phyloP scores from a whole-genome alignment of 2,888 invertebrate species.

The Leptogaster cylindrica region DNA sequence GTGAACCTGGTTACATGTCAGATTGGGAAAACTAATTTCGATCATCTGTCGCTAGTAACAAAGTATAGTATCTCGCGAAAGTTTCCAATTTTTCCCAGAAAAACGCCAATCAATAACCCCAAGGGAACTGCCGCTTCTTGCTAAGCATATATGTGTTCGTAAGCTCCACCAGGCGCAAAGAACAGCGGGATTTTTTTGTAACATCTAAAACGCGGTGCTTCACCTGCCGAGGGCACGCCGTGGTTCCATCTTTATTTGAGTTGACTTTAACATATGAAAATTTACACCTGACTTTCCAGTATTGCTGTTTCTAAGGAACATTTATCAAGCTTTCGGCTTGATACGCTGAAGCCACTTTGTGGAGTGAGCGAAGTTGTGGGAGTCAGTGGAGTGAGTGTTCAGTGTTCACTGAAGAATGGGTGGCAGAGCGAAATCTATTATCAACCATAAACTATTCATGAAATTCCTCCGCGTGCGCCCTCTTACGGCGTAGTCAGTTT shows the following conservation, averaged over 20 bases:
- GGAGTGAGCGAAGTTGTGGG: neutral
- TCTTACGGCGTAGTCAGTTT: conserved; percentile 17
- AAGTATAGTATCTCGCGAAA: too few relatives aligned
- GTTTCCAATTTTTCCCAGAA: neutral
- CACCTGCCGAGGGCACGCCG: neutral
- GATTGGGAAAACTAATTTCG: too few relatives aligned
- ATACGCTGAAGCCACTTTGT: conserved; percentile 6
- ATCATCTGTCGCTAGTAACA: too few relatives aligned
- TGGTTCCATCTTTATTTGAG: neutral
- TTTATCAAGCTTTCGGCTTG: conserved; percentile 9
- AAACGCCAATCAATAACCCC: conserved; percentile 13
- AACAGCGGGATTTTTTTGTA: too few relatives aligned
- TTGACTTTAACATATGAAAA: conserved; percentile 26
- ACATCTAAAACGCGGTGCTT: too few relatives aligned
- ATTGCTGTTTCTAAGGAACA: neutral
- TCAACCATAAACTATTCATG: conserved; percentile 31
- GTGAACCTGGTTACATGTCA: too few relatives aligned
- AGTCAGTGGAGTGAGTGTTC: neutral
- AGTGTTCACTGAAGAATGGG: neutral
- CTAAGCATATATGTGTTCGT: too few relatives aligned
- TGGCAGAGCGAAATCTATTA: conserved; percentile 24
- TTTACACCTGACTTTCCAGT: conserved; percentile 15
- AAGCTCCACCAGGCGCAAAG: too few relatives aligned
- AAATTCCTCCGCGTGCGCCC: conserved; percentile 28
- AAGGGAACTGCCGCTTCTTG: too few relatives aligned